These are phyloP conservation scores for Pluvianellus socialis DNA, from an alignment of 2,113 vertebrate genomes.

Conservation along the genomic window DNA sequence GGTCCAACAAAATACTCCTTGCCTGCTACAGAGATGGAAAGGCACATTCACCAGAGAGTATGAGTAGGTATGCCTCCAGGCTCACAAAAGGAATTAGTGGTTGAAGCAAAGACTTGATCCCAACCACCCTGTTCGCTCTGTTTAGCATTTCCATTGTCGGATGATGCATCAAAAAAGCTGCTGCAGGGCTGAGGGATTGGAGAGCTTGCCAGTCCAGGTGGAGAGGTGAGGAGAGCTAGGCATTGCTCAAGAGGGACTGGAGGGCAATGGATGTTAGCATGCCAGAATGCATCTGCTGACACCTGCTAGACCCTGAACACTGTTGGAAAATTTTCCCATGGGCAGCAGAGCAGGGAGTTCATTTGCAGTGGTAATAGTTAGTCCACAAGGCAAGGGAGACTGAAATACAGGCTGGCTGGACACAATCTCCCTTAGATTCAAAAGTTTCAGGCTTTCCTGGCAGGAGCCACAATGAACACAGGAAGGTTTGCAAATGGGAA, in stretches of 20 bases:
- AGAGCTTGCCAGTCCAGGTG: not conserved
- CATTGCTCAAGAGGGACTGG: not conserved
- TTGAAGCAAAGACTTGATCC: not conserved
- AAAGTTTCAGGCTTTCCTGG: not conserved
- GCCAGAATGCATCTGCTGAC: not conserved
- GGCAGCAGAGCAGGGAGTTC: not conserved
- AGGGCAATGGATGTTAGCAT: not conserved
- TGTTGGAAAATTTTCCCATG: rapidly evolving
- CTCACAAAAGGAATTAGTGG: not conserved
- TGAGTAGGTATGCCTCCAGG: not conserved
- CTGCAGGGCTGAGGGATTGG: not conserved
- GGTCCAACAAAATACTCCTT: not conserved
- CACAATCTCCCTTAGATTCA: not conserved
- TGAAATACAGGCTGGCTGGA: not conserved
- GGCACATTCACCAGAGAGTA: not conserved
- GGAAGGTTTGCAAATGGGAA: not conserved
- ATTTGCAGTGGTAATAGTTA: not conserved
- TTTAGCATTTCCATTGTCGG: not conserved
- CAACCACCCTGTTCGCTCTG: no score
- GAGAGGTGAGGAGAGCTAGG: not conserved
- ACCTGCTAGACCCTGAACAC: not conserved
- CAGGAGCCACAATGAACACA: not conserved
- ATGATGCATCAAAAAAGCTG: not conserved
- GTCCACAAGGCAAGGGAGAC: not conserved
- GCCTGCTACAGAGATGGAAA: not conserved